Percentiles rank a stretch among this genome's conserved stretches.
phyloP scores from a whole-genome alignment of 2,797 vertebrate genomes.

The Melanotaenia nigrans region DNA sequence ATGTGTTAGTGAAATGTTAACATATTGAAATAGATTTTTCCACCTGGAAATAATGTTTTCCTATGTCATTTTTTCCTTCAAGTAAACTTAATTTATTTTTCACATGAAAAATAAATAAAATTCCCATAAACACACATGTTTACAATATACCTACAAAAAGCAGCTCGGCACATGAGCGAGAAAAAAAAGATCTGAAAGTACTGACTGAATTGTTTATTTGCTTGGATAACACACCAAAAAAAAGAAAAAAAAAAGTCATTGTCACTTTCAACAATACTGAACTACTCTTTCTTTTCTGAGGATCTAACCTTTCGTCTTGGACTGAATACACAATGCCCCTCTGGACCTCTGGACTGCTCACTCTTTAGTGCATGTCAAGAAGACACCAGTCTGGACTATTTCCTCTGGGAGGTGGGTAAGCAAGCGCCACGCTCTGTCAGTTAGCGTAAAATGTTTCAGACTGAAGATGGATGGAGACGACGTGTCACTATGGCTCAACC shows the following conservation, averaged over 20 bases:
- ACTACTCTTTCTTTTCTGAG: slow-evolving; percentile 78
- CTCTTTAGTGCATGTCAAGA: slow-evolving; percentile 86
- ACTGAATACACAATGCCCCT: slow-evolving; percentile 84
- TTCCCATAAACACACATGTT: not conserved
- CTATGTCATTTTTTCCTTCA: not conserved
- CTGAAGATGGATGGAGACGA: slow-evolving; percentile 85
- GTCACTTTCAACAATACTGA: slow-evolving; percentile 80
- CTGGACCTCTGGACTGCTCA: slow-evolving; percentile 82
- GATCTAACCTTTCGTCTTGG: slow-evolving; percentile 83
- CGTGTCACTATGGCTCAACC: slow-evolving; percentile 82
- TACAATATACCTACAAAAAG: slow-evolving; percentile 13
- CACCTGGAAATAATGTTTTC: slow-evolving; percentile 4
- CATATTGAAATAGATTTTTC: slow-evolving; percentile 1
- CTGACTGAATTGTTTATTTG: slow-evolving; percentile 78
- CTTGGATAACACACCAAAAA: slow-evolving; percentile 69
- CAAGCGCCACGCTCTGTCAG: slow-evolving; percentile 85
- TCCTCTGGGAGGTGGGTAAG: slow-evolving; percentile 84
- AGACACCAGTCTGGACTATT: slow-evolving; percentile 85
- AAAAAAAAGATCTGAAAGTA: slow-evolving; percentile 43
- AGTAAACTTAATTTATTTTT: slow-evolving; percentile 6
- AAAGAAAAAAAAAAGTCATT: slow-evolving; percentile 68
- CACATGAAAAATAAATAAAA: not conserved
- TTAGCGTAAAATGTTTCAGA: slow-evolving; percentile 85
- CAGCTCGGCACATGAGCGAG: slow-evolving; percentile 45
- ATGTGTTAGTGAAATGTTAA: not conserved